A percentile compares a stretch with the other conserved stretches of the same genome.
Evolutionary conservation across 2,797 vertebrate species (phyloP).

Genomic region (Remorina albescens): DNA sequence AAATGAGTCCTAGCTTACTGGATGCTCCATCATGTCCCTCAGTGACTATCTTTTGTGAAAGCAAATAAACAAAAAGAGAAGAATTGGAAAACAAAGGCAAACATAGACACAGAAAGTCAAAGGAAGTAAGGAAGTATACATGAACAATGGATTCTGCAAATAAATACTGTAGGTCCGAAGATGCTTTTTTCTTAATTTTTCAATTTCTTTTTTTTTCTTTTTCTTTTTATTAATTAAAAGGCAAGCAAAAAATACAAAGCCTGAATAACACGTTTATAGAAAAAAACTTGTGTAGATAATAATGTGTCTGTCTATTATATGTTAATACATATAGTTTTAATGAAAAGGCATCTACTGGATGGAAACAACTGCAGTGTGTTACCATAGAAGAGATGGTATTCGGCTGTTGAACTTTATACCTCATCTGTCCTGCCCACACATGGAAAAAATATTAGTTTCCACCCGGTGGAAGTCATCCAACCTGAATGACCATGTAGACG

Average conservation of each 20-base stretch:
- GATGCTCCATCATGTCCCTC: conserved; percentile 13
- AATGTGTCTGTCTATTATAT: background rate
- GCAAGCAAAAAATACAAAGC: background rate
- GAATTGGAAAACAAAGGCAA: background rate
- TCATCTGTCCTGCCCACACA: conserved; percentile 15
- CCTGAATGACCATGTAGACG: background rate
- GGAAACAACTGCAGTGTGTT: background rate
- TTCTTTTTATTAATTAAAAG: no score
- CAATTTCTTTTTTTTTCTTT: no score
- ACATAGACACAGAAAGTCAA: background rate
- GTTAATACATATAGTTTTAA: conserved; percentile 17
- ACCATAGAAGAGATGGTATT: background rate
- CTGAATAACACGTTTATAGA: background rate
- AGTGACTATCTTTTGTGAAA: background rate
- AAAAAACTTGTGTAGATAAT: background rate
- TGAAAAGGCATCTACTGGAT: conserved; percentile 5
- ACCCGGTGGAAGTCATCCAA: conserved; percentile 7
- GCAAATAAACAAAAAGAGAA: background rate
- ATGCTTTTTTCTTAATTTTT: no score
- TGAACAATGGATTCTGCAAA: background rate
- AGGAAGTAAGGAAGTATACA: background rate
- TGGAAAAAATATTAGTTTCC: conserved; percentile 1
- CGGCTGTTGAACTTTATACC: conserved; percentile 1
- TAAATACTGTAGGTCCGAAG: background rate
- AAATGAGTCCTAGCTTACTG: conserved; percentile 42